Evolutionary conservation across 2,797 vertebrate species (phyloP), one percentile per base, ranked within the genome.

Genomic region (Halcyon badia): DNA sequence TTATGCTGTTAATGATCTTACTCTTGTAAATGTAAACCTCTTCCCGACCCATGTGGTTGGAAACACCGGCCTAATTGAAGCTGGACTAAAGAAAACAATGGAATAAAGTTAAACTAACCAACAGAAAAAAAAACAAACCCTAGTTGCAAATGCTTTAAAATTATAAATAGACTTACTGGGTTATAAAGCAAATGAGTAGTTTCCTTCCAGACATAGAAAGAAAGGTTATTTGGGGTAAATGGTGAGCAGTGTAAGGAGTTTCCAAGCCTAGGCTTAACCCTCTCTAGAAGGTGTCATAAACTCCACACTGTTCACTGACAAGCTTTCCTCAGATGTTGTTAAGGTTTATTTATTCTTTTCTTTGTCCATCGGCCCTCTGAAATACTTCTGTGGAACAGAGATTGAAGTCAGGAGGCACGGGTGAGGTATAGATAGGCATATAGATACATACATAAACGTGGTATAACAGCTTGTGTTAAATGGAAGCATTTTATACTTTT

Each of bases 131-230:
- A 4, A 28, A n/a, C n/a, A n/a, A 30, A 25, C 20, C 20, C 28
- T 65, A 83, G 69, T 62, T 90, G 35, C 60, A 94, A 95, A 95
- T 17, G 4, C 54, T 94, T 83, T 91, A 87, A 97, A 97, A 96
- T 96, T 96, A 92, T 93, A 95, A 97, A 97, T 94, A 30, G 87
- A 76, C 96, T 96, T 97, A 86, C 97, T 94, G 87, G 65, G 14
- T 77, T 92, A 30, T 66, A 85, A 89, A 97, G 75, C 70, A 96
- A 77, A 89, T 72, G 17, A 37, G 68, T 46, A 31, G 24, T 75
- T 94, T 81, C 46, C 80, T 95, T 83, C 75, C 81, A 91, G 19
- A 49, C 58, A 25, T 10, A 35, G 75, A 37, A 66, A 42, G 91
- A 76, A 91, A 72, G 48, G 31, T 42, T 89, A 89, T 94, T 83